Evolutionary conservation across 2,113 vertebrate species (phyloP).

Genomic region (Muntiacus reevesi): DNA sequence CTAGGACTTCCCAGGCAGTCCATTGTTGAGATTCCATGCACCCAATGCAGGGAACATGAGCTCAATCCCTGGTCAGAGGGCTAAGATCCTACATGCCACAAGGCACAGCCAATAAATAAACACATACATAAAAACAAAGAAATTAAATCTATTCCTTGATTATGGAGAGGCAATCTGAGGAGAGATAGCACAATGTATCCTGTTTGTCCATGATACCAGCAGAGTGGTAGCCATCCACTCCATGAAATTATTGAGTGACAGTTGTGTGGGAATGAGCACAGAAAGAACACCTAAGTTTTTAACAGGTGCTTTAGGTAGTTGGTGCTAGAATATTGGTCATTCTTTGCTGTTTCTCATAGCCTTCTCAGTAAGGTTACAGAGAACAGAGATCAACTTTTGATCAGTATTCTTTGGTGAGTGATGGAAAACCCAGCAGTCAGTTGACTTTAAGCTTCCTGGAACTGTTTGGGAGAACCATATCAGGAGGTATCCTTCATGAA

Average conservation of each 20-base stretch:
- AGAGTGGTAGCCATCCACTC: fast-evolving
- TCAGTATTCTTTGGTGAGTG: not conserved
- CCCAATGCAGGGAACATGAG: not conserved
- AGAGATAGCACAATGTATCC: not conserved
- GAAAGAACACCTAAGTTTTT: not conserved
- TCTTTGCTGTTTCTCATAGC: not conserved
- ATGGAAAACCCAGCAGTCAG: not conserved
- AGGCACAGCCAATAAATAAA: not conserved
- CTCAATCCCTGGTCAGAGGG: too few species aligned
- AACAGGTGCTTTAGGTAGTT: not conserved
- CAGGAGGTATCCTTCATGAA: not conserved
- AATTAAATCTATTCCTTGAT: not conserved
- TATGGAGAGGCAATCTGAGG: not conserved
- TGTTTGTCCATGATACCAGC: not conserved
- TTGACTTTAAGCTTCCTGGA: not conserved
- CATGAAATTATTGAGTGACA: not conserved
- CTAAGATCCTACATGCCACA: not conserved
- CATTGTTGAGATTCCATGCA: not conserved
- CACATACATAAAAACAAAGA: not conserved
- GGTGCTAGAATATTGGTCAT: not conserved
- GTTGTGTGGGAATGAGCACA: not conserved
- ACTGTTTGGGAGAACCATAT: not conserved
- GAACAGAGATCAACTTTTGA: not conserved
- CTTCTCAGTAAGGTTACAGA: not conserved
- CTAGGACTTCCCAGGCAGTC: not conserved